Evolutionary conservation across 2,888 invertebrate species (phyloP), one percentile per base, ranked within the genome.

Genomic region (Drosophila austrosaltans): DNA sequence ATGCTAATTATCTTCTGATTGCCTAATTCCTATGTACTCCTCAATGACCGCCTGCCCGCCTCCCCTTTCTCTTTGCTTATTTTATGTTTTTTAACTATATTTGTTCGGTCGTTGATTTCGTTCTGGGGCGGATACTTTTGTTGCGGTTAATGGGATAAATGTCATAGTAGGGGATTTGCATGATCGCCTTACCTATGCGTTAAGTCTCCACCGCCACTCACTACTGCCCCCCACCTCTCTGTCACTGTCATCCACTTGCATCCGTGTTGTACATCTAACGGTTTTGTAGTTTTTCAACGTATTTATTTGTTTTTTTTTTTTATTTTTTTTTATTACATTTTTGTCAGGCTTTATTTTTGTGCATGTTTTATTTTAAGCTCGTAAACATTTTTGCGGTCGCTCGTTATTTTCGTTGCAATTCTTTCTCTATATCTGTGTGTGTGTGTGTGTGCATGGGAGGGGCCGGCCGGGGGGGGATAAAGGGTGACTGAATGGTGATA

Each of bases 311-410:
- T 63, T 65, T 28, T 54, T 54, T 54, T 53, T 64, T 68, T 54
- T 63, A 62, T 59, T 62, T 65, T 63, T 63, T 58, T 74, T 66
- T 66, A 64, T 61, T 63, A 64, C 76, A 68, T 65, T 77, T 63
- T 63, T 56, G 63, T 28, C 63, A 60, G 54, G 63, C 56, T 36
- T 53, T 63, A 63, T 63, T 63, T 66, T 60, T 71, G 36, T 75
- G 77, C 59, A 63, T 74, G 42, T 72, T 78, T 78, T 77, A 65
- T 67, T 73, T 69, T 36, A 54, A 65, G 69, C 79, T 82, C 77
- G 72, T 81, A 83, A 81, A 81, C 70, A 76, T 72, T 74, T 57
- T 62, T 67, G 53, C 61, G 64, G 71, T 60, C 30, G 63, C 71
- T 72, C 72, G 80, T 77, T 77, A 82, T 70, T 68, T 68, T 59